Evolutionary conservation across 2,888 invertebrate species (phyloP).

Genomic region (Hirtodrosophila duncani): DNA sequence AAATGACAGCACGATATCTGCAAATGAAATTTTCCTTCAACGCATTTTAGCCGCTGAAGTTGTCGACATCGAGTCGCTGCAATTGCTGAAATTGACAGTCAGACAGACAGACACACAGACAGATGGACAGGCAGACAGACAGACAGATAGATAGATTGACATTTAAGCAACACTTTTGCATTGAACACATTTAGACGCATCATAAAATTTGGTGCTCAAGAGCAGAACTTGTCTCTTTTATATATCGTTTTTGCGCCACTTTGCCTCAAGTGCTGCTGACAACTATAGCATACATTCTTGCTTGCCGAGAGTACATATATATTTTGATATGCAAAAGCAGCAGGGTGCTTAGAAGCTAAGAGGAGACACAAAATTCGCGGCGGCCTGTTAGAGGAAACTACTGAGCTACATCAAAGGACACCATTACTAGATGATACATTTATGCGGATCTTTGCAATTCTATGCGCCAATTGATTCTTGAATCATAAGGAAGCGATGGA

Average conservation of each 20-base stretch:
- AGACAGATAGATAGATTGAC: slow-evolving; percentile 58
- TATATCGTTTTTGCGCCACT: slow-evolving; percentile 58
- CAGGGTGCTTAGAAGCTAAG: no score
- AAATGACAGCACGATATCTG: slow-evolving; percentile 78
- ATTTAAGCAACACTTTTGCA: slow-evolving; percentile 72
- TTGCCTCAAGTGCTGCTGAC: slow-evolving; percentile 47
- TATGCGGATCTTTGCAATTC: no score
- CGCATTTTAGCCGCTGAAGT: slow-evolving; percentile 67
- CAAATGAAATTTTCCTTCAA: slow-evolving; percentile 76
- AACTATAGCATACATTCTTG: slow-evolving; percentile 50
- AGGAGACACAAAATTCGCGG: no score
- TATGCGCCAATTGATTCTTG: no score
- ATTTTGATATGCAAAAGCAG: no score
- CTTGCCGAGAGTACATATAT: no score
- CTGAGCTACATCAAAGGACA: no score
- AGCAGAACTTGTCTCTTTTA: slow-evolving; percentile 37
- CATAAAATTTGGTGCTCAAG: slow-evolving; percentile 66
- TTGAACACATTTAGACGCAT: slow-evolving; percentile 64
- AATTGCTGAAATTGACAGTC: slow-evolving; percentile 73
- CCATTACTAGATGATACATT: no score
- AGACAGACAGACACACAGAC: slow-evolving; percentile 42
- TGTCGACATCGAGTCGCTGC: slow-evolving; percentile 41
- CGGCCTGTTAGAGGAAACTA: no score
- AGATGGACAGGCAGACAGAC: slow-evolving; percentile 25
- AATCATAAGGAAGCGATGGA: no score